Evolutionary conservation across 2,797 vertebrate species (phyloP), one percentile per base, ranked within the genome.

Genomic region (Coluber constrictor): DNA sequence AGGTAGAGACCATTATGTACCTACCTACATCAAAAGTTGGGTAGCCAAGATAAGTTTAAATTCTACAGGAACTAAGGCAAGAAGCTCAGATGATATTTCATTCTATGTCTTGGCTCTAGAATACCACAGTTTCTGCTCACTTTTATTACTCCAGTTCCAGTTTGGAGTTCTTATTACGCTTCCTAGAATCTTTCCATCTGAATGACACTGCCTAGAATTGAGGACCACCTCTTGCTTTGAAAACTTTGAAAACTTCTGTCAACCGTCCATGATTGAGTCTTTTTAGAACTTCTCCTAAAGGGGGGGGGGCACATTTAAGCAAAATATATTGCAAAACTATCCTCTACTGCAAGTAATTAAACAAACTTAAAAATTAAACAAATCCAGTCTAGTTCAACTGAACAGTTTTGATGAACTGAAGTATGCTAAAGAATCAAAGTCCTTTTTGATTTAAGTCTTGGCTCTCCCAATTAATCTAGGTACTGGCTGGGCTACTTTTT

Each of bases 271-370:
- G 7, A 3, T 74, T 20, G 70, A 79, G 32, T 43, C 32, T 37
- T 74, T 79, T 74, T 20, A 37, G 32, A 74, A 74, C 70, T 37
- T 18, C 70, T 74, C 16, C 16, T 74, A 60, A 70, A 25, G 23
- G 51, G 57, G 89, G 88, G n/a, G 88, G 79, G 2, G 0, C 86
- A 93, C 3, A 32, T 61, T 88, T 29, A 87, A 89, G 88, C 27
- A 5, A 89, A 56, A 47, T 16, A 88, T 3, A 95, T 95, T 92
- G 93, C 94, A 93, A 74, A 93, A 27, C 2, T 12, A 93, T 92
- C 61, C 88, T 23, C 2, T 86, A 47, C 3, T 89, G 25, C 0
- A 92, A 20, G 93, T 87, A 54, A 74, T 32, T 74, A 74, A 74
- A 32, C 13, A 74, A 74, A 74, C 32, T 74, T 74, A 7, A 3